These are phyloP conservation scores for Pterophyllum scalare DNA, from an alignment of 2,113 vertebrate genomes.

Conservation along the genomic window DNA sequence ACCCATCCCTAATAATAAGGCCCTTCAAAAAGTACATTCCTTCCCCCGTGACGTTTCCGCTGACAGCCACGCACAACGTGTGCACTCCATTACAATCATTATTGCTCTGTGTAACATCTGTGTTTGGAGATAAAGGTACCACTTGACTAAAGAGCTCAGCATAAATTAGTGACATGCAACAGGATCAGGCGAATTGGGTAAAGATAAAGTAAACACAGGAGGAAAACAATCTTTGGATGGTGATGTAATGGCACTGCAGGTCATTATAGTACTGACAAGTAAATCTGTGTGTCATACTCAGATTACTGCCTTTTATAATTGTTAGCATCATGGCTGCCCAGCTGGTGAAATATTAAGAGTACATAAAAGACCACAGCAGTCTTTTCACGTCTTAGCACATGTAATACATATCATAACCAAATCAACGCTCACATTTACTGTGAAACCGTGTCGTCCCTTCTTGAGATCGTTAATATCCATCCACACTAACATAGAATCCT, in stretches of 20 bases:
- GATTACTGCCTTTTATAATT: not conserved
- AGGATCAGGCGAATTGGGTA: not conserved
- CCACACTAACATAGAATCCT: not conserved
- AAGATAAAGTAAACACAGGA: slow-evolving; percentile 13
- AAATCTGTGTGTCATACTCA: not conserved
- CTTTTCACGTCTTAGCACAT: not conserved
- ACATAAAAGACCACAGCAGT: not conserved
- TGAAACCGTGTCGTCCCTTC: not conserved
- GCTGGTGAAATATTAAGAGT: not conserved
- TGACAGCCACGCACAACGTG: slow-evolving; percentile 7
- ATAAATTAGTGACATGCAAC: not conserved
- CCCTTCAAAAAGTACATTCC: slow-evolving; percentile 37
- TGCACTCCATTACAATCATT: slow-evolving; percentile 48
- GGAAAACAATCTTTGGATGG: slow-evolving; percentile 12
- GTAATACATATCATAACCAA: not conserved
- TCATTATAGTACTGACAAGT: slow-evolving; percentile 10
- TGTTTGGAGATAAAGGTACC: slow-evolving; percentile 57
- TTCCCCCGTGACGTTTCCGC: slow-evolving; percentile 18
- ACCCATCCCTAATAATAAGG: slow-evolving; percentile 14
- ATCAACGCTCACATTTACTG: not conserved
- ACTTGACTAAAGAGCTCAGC: slow-evolving; percentile 67
- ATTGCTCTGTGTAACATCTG: slow-evolving; percentile 61
- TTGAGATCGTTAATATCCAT: not conserved
- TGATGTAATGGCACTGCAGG: not conserved
- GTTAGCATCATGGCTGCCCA: not conserved